phyloP scores from a whole-genome alignment of 2,888 invertebrate genomes.

The Pristionchus arcanus region DNA sequence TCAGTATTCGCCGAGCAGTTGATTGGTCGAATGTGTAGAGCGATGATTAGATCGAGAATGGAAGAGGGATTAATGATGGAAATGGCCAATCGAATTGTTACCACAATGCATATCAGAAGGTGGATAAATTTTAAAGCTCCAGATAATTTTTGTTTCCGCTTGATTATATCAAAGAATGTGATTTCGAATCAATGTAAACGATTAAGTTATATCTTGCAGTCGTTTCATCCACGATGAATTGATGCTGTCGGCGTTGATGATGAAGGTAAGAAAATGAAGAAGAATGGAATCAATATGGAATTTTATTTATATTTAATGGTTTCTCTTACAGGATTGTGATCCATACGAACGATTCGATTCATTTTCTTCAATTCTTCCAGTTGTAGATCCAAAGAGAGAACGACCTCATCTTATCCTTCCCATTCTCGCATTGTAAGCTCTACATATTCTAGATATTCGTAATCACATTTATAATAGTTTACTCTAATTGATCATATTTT shows the following conservation, averaged over 20 bases:
- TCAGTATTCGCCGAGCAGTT: constrained; percentile 40
- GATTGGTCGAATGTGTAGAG: constrained; percentile 32
- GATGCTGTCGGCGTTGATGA: background rate
- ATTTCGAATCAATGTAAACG: too few species aligned
- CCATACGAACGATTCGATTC: constrained; percentile 3
- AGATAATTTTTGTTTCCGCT: background rate
- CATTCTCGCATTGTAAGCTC: constrained; percentile 6
- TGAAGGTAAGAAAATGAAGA: constrained; percentile 17
- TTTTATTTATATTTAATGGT: background rate
- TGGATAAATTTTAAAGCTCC: background rate
- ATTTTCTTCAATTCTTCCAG: constrained; percentile 3
- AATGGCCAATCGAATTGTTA: constrained; percentile 46
- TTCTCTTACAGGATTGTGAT: background rate
- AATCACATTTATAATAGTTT: background rate
- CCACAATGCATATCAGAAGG: constrained; percentile 4
- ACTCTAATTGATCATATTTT: too few species aligned
- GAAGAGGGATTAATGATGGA: constrained; percentile 32
- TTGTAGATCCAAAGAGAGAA: constrained; percentile 36
- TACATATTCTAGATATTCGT: background rate
- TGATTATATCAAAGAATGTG: too few species aligned
- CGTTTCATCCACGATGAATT: constrained; percentile 38
- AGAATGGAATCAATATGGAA: background rate
- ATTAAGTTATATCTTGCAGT: background rate
- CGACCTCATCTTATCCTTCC: constrained; percentile 51
- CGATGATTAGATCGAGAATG: constrained; percentile 24